Base-by-base conservation (phyloP, 2,113 vertebrate species). In the Picathartes gymnocephalus region DNA sequence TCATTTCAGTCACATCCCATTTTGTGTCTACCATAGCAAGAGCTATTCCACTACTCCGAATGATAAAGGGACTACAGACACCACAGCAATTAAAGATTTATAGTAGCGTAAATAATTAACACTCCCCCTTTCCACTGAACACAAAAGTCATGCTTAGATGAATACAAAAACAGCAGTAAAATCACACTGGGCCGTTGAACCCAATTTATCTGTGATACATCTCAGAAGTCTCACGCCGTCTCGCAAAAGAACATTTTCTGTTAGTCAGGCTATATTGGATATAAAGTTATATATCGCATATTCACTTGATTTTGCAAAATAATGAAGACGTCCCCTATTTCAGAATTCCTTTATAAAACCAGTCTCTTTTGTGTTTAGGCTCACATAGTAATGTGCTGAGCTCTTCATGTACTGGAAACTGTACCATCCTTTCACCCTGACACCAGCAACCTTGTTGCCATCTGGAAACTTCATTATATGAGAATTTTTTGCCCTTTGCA, bases 51-150 rank as follows among this genome's bases (percentile, higher is more conserved):
- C 53, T 89, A 31, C 42, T 71, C 64, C 0, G 0, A 73, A 53
- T 53, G n/a, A 83, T 58, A 93, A 94, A 94, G 31, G 20, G 14
- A 78, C 64, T 83, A 31, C n/a, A 78, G 87, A 79, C 58, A 93
- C 8, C 39, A 21, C 23, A 66, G 42, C 18, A 86, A 68, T 76
- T 64, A 95, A 96, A 96, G 80, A 94, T 86, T 90, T 74, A 94
- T 58, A 33, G 54, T 44, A 56, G 21, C 7, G 1, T 91, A 89
- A 97, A 97, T 96, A 96, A 97, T 97, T 97, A 94, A 97, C 62
- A 85, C 15, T 60, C 23, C 33, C 6, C 12, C 47, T 81, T 93
- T 78, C 56, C 35, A 69, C 72, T 86, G 82, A 95, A 87, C 70
- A 92, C 76, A 69, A 85, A 94, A 93, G 79, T 80, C 89, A 79